Conservation (phyloP, 2,888 invertebrate species). For the Euproctis similis region DNA sequence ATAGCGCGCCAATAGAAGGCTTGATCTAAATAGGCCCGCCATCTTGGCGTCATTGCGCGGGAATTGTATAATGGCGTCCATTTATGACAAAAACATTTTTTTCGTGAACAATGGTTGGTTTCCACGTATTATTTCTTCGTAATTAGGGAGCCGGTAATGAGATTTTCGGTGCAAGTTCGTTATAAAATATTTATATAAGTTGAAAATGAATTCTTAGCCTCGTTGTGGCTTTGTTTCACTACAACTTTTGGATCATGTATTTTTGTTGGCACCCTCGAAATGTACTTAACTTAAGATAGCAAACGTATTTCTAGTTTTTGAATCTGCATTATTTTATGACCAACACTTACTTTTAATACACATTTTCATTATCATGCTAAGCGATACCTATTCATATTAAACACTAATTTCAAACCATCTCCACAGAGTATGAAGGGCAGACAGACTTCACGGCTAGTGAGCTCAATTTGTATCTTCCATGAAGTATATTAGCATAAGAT, state of each 20-base stretch:
- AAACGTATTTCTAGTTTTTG: too few species aligned
- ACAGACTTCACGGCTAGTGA: slow-evolving; percentile 17
- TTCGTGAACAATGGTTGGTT: slow-evolving; percentile 51
- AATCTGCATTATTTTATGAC: too few species aligned
- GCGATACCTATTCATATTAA: too few species aligned
- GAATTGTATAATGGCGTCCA: slow-evolving; percentile 33
- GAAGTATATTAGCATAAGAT: slow-evolving; percentile 25
- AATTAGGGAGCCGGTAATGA: slow-evolving; percentile 68
- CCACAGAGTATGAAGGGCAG: slow-evolving; percentile 19
- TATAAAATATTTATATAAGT: slow-evolving; percentile 23
- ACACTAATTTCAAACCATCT: slow-evolving; percentile 8
- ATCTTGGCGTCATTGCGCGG: slow-evolving; percentile 68
- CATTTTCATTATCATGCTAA: too few species aligned
- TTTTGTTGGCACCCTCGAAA: too few species aligned
- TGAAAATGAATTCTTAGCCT: slow-evolving; percentile 16
- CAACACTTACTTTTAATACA: too few species aligned
- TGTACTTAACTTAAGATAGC: too few species aligned
- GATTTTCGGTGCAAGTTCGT: slow-evolving; percentile 31
- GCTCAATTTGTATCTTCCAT: slow-evolving; percentile 19
- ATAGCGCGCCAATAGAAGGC: slow-evolving; percentile 73
- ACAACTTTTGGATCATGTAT: too few species aligned
- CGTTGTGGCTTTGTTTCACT: too few species aligned
- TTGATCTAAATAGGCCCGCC: slow-evolving; percentile 71
- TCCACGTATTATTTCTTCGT: slow-evolving; percentile 61
- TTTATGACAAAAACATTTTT: slow-evolving; percentile 53